A percentile compares a stretch with the other conserved stretches of the same genome.
Conservation (phyloP, 2,888 invertebrate species). For the Cephalotes varians region DNA sequence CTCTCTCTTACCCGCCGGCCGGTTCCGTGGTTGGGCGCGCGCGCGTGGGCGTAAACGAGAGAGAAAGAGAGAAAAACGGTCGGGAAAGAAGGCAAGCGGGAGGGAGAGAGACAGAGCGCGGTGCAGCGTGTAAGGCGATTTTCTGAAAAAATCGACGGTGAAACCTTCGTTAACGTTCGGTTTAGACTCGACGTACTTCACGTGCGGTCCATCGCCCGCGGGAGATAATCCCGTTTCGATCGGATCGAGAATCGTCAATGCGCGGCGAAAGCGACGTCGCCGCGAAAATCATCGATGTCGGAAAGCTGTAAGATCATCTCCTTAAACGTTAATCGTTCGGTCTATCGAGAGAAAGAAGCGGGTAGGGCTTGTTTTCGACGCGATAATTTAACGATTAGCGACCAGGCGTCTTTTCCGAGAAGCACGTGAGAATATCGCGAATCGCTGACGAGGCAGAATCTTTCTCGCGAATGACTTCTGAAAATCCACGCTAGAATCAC, state of each 20-base stretch:
- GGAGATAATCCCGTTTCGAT: constrained; percentile 53
- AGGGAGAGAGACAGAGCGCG: constrained; percentile 54
- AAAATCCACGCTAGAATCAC: constrained; percentile 10
- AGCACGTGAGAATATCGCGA: constrained; percentile 3
- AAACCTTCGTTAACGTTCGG: constrained; percentile 75
- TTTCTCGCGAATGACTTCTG: constrained; percentile 38
- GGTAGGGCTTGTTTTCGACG: background rate
- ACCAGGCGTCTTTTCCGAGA: background rate
- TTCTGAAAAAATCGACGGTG: constrained; percentile 71
- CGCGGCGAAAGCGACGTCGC: constrained; percentile 31
- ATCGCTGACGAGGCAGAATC: constrained; percentile 16
- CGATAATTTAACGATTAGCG: background rate
- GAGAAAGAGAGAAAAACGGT: constrained; percentile 28
- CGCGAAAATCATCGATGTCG: background rate
- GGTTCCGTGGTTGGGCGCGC: constrained; percentile 73
- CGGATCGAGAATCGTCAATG: constrained; percentile 60
- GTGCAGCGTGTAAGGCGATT: constrained; percentile 62
- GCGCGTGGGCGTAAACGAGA: constrained; percentile 72
- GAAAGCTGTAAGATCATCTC: background rate
- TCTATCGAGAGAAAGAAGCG: background rate
- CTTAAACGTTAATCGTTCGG: background rate
- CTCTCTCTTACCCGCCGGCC: constrained; percentile 78
- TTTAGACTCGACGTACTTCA: constrained; percentile 36
- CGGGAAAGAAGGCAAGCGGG: constrained; percentile 28
- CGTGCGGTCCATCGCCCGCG: constrained; percentile 61